phyloP scores from a whole-genome alignment of 2,113 vertebrate genomes.

The Vanacampus margaritifer region DNA sequence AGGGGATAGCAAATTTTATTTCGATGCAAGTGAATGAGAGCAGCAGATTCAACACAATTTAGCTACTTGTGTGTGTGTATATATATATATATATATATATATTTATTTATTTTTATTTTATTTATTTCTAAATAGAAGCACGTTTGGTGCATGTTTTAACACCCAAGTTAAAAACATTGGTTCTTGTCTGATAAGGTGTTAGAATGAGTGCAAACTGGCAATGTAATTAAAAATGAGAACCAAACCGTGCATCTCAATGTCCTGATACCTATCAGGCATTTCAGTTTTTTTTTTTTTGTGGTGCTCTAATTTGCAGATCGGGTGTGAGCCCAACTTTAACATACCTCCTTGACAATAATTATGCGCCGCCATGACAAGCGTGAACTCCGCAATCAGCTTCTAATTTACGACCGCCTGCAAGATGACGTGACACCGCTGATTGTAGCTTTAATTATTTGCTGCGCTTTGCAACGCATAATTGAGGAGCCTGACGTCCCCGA shows the following conservation, averaged over 20 bases:
- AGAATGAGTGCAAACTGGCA: background rate
- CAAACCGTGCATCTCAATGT: conserved; percentile 23
- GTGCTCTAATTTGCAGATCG: conserved; percentile 16
- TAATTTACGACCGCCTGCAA: conserved; percentile 40
- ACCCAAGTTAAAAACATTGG: background rate
- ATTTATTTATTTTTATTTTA: background rate
- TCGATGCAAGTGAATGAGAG: too few relatives aligned
- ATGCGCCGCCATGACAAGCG: conserved; percentile 29
- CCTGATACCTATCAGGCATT: conserved; percentile 23
- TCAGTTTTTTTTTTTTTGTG: conserved; percentile 4
- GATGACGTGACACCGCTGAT: conserved; percentile 60
- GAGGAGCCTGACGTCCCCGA: conserved; percentile 39
- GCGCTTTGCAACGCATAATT: conserved; percentile 59
- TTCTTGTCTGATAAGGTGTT: background rate
- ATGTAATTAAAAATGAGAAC: conserved; percentile 16
- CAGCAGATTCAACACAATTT: too few relatives aligned
- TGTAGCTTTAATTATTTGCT: conserved; percentile 52
- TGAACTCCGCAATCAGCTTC: conserved; percentile 41
- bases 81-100: too few relatives aligned
- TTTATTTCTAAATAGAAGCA: background rate
- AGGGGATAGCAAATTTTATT: too few relatives aligned
- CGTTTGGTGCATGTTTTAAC: background rate
- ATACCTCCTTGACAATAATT: conserved; percentile 46
- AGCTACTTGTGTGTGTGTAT: too few relatives aligned
- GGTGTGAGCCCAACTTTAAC: conserved; percentile 33